Evolutionary conservation across 2,113 vertebrate genomes (phyloP), one percentile per base, ranked within the genome.

Genomic region (Ancistrus triradiatus): DNA sequence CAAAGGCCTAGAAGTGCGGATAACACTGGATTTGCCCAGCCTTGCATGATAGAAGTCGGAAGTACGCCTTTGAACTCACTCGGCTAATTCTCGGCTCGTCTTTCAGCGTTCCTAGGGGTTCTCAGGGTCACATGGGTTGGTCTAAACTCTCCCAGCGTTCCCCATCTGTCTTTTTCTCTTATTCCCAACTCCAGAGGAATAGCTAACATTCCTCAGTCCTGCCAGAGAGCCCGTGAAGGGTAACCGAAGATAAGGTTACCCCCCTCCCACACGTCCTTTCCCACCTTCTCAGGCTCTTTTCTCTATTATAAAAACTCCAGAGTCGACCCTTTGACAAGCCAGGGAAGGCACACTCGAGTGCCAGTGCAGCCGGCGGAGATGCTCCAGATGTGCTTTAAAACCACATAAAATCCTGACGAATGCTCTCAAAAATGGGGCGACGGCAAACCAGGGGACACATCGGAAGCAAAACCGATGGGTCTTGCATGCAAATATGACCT

Each of bases 201-300:
- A 79, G 78, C 86, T 88, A 46, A 75, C 78, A 89, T 89, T 89
- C 87, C 85, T 73, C 67, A 14, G 71, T 61, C 74, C 47, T 69
- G 69, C 69, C 27, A 43, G 11, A 42, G 44, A 70, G 70, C 67
- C 71, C 80, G 56, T 74, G 63, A 68, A 75, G 73, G 58, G 64
- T 80, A 66, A 69, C 80, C 67, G 59, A 43, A 70, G 69, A 68
- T 69, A 35, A 76, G 74, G 63, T 74, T 73, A 72, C 69, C 67
- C 72, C 70, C 73, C 61, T 70, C 69, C n/a, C 38, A 27, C 74
- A 67, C 72, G 80, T 77, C 74, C 59, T 53, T 63, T 42, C 57
- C 56, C 53, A 31, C 59, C 65, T 75, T 80, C 69, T 44, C 71
- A 83, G 67, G 77, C 67, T 77, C 78, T 37, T 59, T 27, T 31